Base-by-base conservation (phyloP, 2,113 vertebrate species). In the Peromyscus californicus region DNA sequence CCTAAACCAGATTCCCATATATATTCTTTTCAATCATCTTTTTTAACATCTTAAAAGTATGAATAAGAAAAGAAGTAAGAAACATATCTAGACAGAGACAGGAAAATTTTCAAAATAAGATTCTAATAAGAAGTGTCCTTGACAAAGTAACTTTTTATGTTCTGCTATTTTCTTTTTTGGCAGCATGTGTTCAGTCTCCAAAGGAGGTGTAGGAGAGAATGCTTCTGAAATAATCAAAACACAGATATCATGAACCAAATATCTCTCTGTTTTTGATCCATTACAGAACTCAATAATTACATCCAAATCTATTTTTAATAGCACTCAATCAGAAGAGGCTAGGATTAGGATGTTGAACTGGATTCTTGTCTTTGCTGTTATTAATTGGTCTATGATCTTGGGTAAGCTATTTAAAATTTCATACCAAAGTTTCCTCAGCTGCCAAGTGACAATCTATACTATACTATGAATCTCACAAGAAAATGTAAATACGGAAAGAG, bases 231-330 rank as follows among this genome's bases (percentile, higher is more conserved):
- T 82, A 93, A 59, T 89, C 42, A 95, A 86, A 78, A 4, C 61
- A 51, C 4, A 72, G 21, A 54, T 80, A 80, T 48, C 39, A 83
- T 65, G 36, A 67, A 61, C 10, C 4, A 87, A 16, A 24, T 84
- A 69, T 67, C 16, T 65, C 13, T 70, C 82, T 80, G 15, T 67
- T 69, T 80, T 48, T 19, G 93, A 86, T 86, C 86, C 5, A 93
- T 83, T 95, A 78, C 3, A 94, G 54, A 94, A 74, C 6, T 59
- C 86, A 92, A 88, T 36, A 54, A 65, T 84, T 95, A 82, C 26
- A 95, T 79, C 9, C 5, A 97, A 94, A 93, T 91, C 48, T 92
- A n/a, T 94, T 96, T 95, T 75, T n/a, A 83, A 42, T 42, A 65
- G 15, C 31, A 79, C n/a, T 45, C 19, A 95, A 0, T 67, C 5